Base-by-base conservation (phyloP, 2,888 invertebrate genomes). In the Hydropsyche betteni region DNA sequence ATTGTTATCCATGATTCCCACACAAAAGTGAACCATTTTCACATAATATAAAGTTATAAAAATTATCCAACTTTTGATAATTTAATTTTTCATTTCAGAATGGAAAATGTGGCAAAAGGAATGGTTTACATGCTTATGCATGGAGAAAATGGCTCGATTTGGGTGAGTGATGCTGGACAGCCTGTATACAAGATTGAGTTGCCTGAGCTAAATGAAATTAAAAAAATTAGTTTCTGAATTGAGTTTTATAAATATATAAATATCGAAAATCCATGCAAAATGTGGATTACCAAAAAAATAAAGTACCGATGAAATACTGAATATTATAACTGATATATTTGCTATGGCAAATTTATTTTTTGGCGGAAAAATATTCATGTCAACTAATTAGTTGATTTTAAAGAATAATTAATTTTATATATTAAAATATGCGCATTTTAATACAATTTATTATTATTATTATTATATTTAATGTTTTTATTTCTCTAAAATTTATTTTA, bases 91-190 rank as follows among this genome's bases (percentile, higher is more conserved):
- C 53, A 33, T 73, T 74, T 50, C 33, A 78, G 78, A 74, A 75
- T 72, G 12, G 58, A 51, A 51, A 79, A 81, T 78, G 84, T 85
- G 0, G 84, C 83, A 0, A 79, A 80, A 75, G 85, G 83, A 16
- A 80, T 85, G 80, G 77, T 84, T n/a, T 81, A 81, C 3, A 74
- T 85, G 73, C 81, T 86, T 4, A 80, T 81, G 68, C 83, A 83
- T 53, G 88, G 85, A 4, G 83, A 85, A 8, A 88, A 86, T 81
- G 89, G 88, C 0, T 86, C 87, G 2, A 86, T 87, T 0, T 89
- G 89, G 89, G 82, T 87, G 14, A 84, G 86, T 36, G 87, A 88
- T 81, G 88, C 85, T 2, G 83, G 82, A 0, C 82, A 84, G 74
- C 84, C 85, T 2, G 82, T 83, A 50, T 83, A 82, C 74, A 81